Conservation (phyloP, 92 coral and sea anemone species). For the Nematostella vectensis region DNA sequence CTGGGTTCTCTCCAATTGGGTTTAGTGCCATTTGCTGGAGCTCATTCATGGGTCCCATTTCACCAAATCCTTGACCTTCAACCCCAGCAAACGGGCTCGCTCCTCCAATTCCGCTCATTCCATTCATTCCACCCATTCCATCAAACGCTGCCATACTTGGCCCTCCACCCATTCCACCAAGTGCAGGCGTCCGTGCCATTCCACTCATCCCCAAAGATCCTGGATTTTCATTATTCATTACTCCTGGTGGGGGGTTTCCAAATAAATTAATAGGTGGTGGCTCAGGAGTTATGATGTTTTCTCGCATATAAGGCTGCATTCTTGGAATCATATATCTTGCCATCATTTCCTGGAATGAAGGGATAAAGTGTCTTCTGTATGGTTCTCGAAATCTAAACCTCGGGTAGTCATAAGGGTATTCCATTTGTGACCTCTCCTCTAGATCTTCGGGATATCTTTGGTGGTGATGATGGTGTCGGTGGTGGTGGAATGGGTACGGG, state of each 20-base stretch:
- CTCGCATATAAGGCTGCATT: conserved; percentile 15
- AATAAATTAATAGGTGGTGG: conserved; percentile 73
- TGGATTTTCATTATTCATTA: conserved; percentile 42
- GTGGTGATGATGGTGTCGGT: conserved; percentile 45
- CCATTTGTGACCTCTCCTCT: conserved; percentile 47
- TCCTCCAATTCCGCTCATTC: conserved; percentile 27
- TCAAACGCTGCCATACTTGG: conserved; percentile 28
- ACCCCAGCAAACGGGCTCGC: conserved; percentile 22
- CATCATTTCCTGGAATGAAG: conserved; percentile 30
- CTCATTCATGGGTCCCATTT: background rate
- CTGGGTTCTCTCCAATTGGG: conserved; percentile 1
- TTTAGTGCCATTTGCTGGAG: background rate
- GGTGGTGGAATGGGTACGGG: conserved; percentile 20
- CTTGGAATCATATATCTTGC: conserved; percentile 10
- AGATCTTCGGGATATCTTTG: conserved; percentile 33
- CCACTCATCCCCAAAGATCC: conserved; percentile 42
- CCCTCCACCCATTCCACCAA: conserved; percentile 29
- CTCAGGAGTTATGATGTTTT: conserved; percentile 58
- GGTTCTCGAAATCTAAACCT: conserved; percentile 25
- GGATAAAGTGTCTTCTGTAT: background rate
- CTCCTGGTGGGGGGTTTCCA: conserved; percentile 77
- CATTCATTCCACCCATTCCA: conserved; percentile 38
- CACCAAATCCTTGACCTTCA: conserved; percentile 17
- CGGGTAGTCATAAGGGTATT: conserved; percentile 34
- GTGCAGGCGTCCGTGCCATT: conserved; percentile 11